Evolutionary conservation across 1,140 invertebrate species (phyloP).

Genomic region (Drosophila kohkoa): DNA sequence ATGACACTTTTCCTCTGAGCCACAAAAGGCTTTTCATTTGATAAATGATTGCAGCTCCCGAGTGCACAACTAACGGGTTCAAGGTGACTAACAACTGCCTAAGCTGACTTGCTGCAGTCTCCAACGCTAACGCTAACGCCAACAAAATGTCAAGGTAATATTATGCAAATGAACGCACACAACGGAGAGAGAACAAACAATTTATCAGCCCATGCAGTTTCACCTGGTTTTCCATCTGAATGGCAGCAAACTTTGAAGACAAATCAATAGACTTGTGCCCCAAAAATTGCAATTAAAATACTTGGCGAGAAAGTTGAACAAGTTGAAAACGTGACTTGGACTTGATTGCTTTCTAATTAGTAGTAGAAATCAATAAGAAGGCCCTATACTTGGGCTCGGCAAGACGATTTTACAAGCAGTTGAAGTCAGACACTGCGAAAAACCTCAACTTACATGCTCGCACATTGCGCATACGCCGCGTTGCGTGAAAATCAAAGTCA

Average conservation of each 20-base stretch:
- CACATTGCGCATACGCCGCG: slow-evolving; percentile 36
- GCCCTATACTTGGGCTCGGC: slow-evolving; percentile 30
- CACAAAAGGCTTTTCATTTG: slow-evolving; percentile 68
- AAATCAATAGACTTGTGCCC: slow-evolving; percentile 58
- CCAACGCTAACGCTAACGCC: slow-evolving; percentile 7
- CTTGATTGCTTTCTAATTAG: slow-evolving; percentile 44
- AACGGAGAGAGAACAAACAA: slow-evolving; percentile 43
- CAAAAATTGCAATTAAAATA: slow-evolving; percentile 70
- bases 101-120: slow-evolving; percentile 38
- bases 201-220: slow-evolving; percentile 59
- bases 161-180: slow-evolving; percentile 68
- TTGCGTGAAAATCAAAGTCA: slow-evolving; percentile 47
- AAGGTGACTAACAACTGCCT: slow-evolving; percentile 59
- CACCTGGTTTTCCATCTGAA: slow-evolving; percentile 8
- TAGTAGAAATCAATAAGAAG: slow-evolving; percentile 48
- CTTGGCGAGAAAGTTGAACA: slow-evolving; percentile 48
- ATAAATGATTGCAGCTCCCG: slow-evolving; percentile 61
- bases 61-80: slow-evolving; percentile 52
- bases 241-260: slow-evolving; percentile 60
- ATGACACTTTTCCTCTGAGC: slow-evolving; percentile 23
- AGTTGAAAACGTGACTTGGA: slow-evolving; percentile 53
- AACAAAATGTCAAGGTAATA: slow-evolving; percentile 44
- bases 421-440: slow-evolving; percentile 48
- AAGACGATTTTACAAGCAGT: slow-evolving; percentile 63
- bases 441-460: slow-evolving; percentile 6